Conservation (phyloP, 1,140 invertebrate genomes). For the Parasteatoda tepidariorum region DNA sequence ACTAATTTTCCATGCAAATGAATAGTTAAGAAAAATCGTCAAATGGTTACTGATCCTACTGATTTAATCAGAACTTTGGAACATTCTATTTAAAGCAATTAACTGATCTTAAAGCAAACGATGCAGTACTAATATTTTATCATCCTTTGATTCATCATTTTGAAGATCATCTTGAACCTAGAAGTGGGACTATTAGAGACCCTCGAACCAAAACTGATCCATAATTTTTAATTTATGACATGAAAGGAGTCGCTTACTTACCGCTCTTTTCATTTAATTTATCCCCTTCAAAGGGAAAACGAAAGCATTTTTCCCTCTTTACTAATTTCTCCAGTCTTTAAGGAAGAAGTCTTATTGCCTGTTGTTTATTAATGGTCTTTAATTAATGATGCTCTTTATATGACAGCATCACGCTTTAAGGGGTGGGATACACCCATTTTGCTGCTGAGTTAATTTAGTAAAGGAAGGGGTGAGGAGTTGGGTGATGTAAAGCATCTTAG, state of each 20-base stretch:
- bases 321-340: neutral
- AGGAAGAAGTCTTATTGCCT: conserved; percentile 2
- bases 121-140: neutral
- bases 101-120: too few species aligned
- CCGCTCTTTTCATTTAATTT: neutral
- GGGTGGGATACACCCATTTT: neutral
- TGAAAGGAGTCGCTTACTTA: neutral
- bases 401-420: neutral
- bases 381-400: conserved; percentile 15
- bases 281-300: conserved; percentile 3
- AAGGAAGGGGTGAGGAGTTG: neutral
- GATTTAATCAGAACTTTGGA: too few species aligned
- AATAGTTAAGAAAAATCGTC: too few species aligned
- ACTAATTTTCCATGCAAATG: too few species aligned
- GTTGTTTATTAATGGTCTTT: conserved; percentile 26
- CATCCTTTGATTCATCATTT: neutral
- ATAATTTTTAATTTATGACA: conserved; percentile 28
- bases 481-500: neutral
- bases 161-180: neutral
- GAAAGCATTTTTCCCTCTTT: neutral
- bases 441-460: neutral
- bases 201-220: neutral
- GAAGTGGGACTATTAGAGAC: neutral
- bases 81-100: too few species aligned
- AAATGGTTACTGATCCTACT: too few species aligned